These are phyloP conservation scores for Climacteris rufus DNA, from an alignment of 2,113 vertebrate species.

Conservation along the genomic window DNA sequence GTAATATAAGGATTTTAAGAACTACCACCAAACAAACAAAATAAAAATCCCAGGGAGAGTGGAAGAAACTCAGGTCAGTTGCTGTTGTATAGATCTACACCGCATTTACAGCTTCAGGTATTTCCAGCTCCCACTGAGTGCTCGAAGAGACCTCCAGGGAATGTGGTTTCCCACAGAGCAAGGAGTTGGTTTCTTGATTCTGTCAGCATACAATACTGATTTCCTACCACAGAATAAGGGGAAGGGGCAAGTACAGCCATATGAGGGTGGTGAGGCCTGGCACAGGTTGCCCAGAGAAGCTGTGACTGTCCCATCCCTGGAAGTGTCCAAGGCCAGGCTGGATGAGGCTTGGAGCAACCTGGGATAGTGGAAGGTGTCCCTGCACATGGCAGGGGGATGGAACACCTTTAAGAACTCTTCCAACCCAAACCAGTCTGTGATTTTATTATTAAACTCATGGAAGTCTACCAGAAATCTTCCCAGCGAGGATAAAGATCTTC, in stretches of 20 bases:
- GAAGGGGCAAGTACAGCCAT: not conserved
- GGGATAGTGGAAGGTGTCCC: rapidly evolving
- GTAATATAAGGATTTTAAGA: not conserved
- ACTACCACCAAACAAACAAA: not conserved
- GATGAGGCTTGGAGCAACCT: rapidly evolving
- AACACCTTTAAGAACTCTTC: not conserved
- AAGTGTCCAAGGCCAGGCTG: rapidly evolving
- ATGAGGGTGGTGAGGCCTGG: not conserved
- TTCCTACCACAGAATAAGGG: not conserved
- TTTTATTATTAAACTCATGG: not conserved
- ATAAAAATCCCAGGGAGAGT: not conserved
- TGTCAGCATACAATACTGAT: not conserved
- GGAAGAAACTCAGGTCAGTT: not conserved
- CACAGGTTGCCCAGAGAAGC: not conserved
- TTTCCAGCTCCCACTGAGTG: not conserved
- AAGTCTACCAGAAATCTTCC: not conserved
- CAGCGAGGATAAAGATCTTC: not conserved
- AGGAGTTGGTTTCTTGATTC: not conserved
- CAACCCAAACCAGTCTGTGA: not conserved
- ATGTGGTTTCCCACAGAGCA: not conserved
- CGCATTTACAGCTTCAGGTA: not conserved
- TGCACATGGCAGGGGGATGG: rapidly evolving
- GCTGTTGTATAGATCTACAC: too few relatives aligned
- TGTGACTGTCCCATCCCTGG: not conserved
- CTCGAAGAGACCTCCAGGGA: not conserved